phyloP scores from a whole-genome alignment of 2,113 vertebrate genomes.

The Castor canadensis region DNA sequence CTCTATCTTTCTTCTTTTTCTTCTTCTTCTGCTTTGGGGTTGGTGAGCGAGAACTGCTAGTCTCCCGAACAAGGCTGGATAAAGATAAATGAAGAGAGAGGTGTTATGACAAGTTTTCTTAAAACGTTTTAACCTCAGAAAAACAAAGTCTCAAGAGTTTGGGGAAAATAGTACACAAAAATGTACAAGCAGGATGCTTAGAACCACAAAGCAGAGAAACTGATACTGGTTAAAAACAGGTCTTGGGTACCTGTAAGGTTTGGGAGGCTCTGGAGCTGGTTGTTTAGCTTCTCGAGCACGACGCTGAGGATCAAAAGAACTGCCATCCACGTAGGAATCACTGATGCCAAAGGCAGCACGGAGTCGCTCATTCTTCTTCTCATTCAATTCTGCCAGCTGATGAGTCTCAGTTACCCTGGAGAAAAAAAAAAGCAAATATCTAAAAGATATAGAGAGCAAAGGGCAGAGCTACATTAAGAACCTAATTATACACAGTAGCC shows the following conservation, averaged over 20 bases:
- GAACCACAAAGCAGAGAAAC: background rate
- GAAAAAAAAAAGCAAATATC: background rate
- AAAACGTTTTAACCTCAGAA: background rate
- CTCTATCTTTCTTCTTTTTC: constrained; percentile 92
- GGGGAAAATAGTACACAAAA: background rate
- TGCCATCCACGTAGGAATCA: constrained; percentile 93
- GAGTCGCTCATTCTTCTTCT: constrained; percentile 94
- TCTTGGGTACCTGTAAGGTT: constrained; percentile 84
- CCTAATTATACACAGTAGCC: background rate
- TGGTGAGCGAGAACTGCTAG: constrained; percentile 88
- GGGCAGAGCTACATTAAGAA: background rate
- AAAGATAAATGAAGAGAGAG: background rate
- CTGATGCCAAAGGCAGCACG: constrained; percentile 93
- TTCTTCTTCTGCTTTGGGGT: constrained; percentile 89
- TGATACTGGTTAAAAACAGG: background rate
- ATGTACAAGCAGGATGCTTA: background rate
- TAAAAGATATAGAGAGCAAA: background rate
- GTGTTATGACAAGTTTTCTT: background rate
- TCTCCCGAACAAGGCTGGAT: constrained; percentile 88
- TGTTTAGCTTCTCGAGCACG: constrained; percentile 89
- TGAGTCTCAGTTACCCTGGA: constrained; percentile 92
- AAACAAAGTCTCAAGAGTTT: background rate
- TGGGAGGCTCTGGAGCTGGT: constrained; percentile 83
- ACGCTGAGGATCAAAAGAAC: constrained; percentile 93
- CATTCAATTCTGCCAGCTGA: constrained; percentile 93